Evolutionary conservation across 1,140 invertebrate genomes (phyloP).

Genomic region (Hormaphis cornu): DNA sequence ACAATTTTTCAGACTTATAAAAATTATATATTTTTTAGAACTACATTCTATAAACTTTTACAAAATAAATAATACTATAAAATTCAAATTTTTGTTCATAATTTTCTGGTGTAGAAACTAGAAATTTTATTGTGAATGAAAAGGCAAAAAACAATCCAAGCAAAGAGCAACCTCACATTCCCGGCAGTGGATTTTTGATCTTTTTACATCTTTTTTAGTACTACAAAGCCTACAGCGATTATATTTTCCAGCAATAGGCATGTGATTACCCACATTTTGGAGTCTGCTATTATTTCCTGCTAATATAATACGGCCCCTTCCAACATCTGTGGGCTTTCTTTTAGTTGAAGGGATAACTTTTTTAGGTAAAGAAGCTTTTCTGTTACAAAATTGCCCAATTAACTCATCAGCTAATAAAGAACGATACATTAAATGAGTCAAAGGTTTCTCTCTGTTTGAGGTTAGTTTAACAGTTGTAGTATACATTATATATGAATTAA

Average conservation of each 20-base stretch:
- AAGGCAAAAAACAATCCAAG: neutral
- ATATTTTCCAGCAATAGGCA: neutral
- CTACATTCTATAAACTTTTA: no score
- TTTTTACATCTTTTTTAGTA: neutral
- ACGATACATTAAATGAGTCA: slow-evolving; percentile 17
- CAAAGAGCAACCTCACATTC: slow-evolving; percentile 11
- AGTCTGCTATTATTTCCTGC: neutral
- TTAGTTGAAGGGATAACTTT: neutral
- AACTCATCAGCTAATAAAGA: slow-evolving; percentile 13
- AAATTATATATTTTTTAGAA: no score
- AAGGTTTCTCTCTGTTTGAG: neutral
- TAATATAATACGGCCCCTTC: neutral
- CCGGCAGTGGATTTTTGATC: neutral
- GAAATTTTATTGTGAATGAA: neutral
- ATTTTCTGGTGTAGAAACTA: neutral
- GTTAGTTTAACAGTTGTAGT: neutral
- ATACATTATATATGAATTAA: slow-evolving; percentile 31
- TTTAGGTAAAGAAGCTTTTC: neutral
- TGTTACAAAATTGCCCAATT: slow-evolving; percentile 8
- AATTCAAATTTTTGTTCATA: neutral
- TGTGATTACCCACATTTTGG: neutral
- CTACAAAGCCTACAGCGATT: neutral
- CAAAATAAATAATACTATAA: no score
- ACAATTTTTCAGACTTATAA: no score
- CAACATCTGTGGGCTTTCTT: neutral